Evolutionary conservation across 2,888 invertebrate species (phyloP).

Genomic region (Heliconius hortense): DNA sequence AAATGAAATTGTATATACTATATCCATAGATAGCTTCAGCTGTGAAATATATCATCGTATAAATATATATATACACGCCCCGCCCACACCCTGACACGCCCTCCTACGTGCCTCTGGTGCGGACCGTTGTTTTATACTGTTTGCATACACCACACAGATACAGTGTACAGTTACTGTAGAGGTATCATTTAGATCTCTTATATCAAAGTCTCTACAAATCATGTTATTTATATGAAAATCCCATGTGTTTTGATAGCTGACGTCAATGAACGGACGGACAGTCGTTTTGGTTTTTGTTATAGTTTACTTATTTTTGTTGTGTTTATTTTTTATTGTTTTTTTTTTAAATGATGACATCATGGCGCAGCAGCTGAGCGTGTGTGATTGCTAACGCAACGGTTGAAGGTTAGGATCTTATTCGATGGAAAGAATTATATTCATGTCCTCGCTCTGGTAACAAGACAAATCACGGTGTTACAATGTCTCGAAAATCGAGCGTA

Average conservation of each 20-base stretch:
- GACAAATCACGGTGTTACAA: too few relatives aligned
- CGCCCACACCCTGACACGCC: slow-evolving; percentile 49
- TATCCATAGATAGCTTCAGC: background rate
- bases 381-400: too few relatives aligned
- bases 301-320: background rate
- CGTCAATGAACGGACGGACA: slow-evolving; percentile 10
- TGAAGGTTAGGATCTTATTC: too few relatives aligned
- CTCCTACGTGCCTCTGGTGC: slow-evolving; percentile 42
- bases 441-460: too few relatives aligned
- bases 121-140: slow-evolving; percentile 50
- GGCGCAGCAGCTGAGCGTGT: background rate
- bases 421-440: too few relatives aligned
- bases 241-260: slow-evolving; percentile 22
- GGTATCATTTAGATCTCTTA: slow-evolving; percentile 20
- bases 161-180: slow-evolving; percentile 5
- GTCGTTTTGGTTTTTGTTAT: background rate
- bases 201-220: slow-evolving; percentile 13
- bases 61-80: slow-evolving; percentile 21
- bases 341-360: background rate
- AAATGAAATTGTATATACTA: background rate
- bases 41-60: background rate
- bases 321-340: background rate
- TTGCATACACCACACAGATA: slow-evolving; percentile 44
- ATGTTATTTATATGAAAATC: slow-evolving; percentile 22
- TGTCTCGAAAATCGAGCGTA: too few relatives aligned